These are phyloP conservation scores for Drosophila nigromelanica DNA, from an alignment of 1,140 invertebrate species.

Conservation along the genomic window DNA sequence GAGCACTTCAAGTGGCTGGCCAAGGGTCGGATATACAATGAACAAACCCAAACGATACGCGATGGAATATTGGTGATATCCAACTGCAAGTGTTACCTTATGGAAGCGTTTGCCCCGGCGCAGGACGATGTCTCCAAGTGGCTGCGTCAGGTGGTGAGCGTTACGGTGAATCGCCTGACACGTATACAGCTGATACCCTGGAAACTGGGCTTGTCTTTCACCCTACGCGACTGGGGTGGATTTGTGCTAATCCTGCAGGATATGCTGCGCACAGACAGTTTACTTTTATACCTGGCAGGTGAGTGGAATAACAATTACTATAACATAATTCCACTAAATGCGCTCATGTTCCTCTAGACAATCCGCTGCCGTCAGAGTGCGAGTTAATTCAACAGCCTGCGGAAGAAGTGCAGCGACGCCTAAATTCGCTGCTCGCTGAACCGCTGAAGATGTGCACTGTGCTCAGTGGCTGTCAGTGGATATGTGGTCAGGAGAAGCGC, in stretches of 20 bases:
- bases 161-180: conserved; percentile 60
- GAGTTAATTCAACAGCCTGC: conserved; percentile 83
- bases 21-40: conserved; percentile 84
- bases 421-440: conserved; percentile 58
- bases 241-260: conserved; percentile 75
- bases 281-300: conserved; percentile 70
- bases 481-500: conserved; percentile 69
- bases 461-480: conserved; percentile 82
- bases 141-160: conserved; percentile 61
- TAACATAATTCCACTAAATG: not conserved
- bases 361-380: conserved; percentile 83
- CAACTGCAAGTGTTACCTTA: conserved; percentile 85
- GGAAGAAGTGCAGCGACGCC: conserved; percentile 49
- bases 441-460: conserved; percentile 84
- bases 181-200: conserved; percentile 67
- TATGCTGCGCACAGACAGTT: conserved; percentile 67
- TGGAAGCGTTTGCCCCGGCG: conserved; percentile 84
- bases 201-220: conserved; percentile 73
- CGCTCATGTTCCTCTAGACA: conserved; percentile 64
- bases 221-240: conserved; percentile 56
- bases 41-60: conserved; percentile 62
- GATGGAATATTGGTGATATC: conserved; percentile 86
- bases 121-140: conserved; percentile 83
- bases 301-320: not conserved
- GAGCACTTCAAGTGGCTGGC: conserved; percentile 86